A percentile compares a stretch with the other conserved stretches of the same genome.
phyloP scores from a whole-genome alignment of 2,888 invertebrate species.

The Cataglyphis altisquamis region DNA sequence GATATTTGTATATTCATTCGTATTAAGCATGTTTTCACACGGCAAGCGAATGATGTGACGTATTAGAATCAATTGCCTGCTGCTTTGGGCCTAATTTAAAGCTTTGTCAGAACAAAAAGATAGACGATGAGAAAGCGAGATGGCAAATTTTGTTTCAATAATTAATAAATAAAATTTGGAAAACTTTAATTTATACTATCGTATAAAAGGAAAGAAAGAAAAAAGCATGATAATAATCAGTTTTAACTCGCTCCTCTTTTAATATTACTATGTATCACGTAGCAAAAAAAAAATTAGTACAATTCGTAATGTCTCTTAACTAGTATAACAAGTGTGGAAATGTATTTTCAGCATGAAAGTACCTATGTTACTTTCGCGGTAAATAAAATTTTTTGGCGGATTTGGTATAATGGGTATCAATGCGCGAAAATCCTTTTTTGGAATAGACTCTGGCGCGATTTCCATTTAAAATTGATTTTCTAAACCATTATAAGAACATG shows the following conservation, averaged over 20 bases:
- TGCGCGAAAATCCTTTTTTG: neutral
- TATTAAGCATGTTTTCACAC: constrained; percentile 65
- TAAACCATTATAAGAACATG: neutral
- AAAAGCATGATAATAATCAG: constrained; percentile 23
- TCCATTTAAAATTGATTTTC: neutral
- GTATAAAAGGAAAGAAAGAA: constrained; percentile 11
- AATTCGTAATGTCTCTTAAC: constrained; percentile 50
- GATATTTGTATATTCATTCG: constrained; percentile 75
- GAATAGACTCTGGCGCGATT: neutral
- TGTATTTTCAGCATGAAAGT: constrained; percentile 63
- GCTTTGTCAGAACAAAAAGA: constrained; percentile 22
- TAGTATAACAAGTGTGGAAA: constrained; percentile 54
- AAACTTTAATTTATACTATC: constrained; percentile 28
- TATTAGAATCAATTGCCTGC: constrained; percentile 69
- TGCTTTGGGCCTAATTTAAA: constrained; percentile 78
- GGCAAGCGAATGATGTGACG: constrained; percentile 59
- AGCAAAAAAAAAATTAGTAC: constrained; percentile 53
- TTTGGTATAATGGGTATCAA: neutral
- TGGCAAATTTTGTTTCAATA: neutral
- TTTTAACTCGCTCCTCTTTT: constrained; percentile 44
- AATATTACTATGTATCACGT: constrained; percentile 54
- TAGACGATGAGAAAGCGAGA: neutral
- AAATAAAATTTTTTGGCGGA: constrained; percentile 17
- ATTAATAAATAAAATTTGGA: constrained; percentile 14
- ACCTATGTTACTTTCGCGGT: constrained; percentile 53